These are phyloP conservation scores for Pimpla rufipes DNA, from an alignment of 2,888 invertebrate species.

Conservation along the genomic window DNA sequence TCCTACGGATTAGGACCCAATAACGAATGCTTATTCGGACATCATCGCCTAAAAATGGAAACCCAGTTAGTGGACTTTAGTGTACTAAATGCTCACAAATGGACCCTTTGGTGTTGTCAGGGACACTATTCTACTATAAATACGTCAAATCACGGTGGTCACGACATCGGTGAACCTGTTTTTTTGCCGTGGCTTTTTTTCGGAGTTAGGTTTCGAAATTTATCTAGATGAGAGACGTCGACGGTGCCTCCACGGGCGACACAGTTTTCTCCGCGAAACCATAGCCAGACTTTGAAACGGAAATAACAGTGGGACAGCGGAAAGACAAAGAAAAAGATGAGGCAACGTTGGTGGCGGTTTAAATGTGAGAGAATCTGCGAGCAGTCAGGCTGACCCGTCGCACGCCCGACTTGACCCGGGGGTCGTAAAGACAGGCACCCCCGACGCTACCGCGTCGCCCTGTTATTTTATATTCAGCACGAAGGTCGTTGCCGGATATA, in stretches of 20 bases:
- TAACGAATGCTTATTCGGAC: too few relatives aligned
- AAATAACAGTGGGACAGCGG: neutral
- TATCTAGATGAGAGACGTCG: constrained; percentile 40
- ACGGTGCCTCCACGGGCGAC: constrained; percentile 20
- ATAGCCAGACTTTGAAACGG: neutral
- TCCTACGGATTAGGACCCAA: too few relatives aligned
- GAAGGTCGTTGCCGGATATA: constrained; percentile 67
- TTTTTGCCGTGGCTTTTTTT: neutral
- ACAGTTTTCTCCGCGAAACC: constrained; percentile 12
- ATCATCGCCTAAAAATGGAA: too few relatives aligned
- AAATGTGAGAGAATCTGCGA: constrained; percentile 35
- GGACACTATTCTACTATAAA: neutral
- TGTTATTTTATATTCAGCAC: constrained; percentile 69
- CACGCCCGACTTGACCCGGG: constrained; percentile 40
- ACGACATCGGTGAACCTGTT: neutral
- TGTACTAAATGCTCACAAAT: too few relatives aligned
- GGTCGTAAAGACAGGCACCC: constrained; percentile 43
- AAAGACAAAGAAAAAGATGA: constrained; percentile 26
- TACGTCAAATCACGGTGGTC: neutral
- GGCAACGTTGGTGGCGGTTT: constrained; percentile 6
- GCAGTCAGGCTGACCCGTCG: constrained; percentile 49
- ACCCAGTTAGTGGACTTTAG: too few relatives aligned
- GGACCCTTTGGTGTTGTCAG: too few relatives aligned
- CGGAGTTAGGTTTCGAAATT: constrained; percentile 50
- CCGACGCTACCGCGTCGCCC: neutral